Base-by-base conservation (phyloP, 2,113 vertebrate species). In the Ramphastos sulfuratus region DNA sequence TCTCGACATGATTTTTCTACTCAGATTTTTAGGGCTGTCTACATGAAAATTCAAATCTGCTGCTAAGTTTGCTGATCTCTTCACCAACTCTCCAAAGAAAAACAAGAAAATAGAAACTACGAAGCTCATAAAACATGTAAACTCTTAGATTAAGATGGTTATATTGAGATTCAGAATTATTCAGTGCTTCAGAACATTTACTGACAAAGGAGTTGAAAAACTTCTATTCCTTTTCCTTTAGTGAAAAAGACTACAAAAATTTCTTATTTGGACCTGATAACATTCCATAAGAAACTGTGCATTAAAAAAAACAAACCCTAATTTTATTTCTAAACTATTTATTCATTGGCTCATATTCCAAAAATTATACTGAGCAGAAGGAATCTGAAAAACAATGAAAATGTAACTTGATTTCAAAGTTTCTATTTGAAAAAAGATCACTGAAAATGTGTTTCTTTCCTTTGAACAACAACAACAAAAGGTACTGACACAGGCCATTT, bases 301-400 rank as follows among this genome's bases (percentile, higher is more conserved):
- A 55, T 44, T 39, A 9, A 64, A 75, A 77, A 58, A 27, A 52
- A 20, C 16, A 15, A 48, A 23, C 28, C 37, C 37, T 61, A 33
- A 56, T 73, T 94, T 90, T 83, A 83, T 86, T 93, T 93, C 46
- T 46, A 24, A 33, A 66, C 15, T 71, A 81, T 77, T 82, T 93
- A 92, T 88, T 92, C 80, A 71, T 46, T 66, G 64, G 12, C 21
- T 92, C 83, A 37, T 73, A 88, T 88, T 70, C 42, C 33, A 76
- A 59, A 27, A 88, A 50, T 35, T 52, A 78, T 31, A 74, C 73
- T 72, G 42, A 86, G 88, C 2, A 42, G 24, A n/a, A 78, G 12
- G 90, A 90, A 81, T 61, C 16, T 82, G 54, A 61, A 92, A 85
- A 88, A 18, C 30, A 92, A 87, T 76, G 73, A 80, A 76, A 85